Conservation (phyloP, 2,888 invertebrate species). For the Petrolisthes cinctipes region DNA sequence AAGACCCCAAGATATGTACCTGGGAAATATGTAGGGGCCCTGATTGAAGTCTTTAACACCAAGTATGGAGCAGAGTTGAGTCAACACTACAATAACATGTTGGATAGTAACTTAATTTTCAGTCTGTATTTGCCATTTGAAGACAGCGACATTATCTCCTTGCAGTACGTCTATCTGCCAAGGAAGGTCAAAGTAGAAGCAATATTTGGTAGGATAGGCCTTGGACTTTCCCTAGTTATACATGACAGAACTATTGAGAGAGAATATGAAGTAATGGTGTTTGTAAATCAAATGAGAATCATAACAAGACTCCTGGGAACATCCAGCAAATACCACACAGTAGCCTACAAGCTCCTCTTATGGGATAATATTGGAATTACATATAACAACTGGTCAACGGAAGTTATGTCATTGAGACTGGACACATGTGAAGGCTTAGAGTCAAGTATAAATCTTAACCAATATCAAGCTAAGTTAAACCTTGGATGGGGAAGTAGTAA, state of each 20-base stretch:
- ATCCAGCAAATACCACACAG: too few species aligned
- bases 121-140: slow-evolving; percentile 39
- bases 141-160: slow-evolving; percentile 34
- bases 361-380: too few species aligned
- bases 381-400: too few species aligned
- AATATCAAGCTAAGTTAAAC: too few species aligned
- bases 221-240: background rate
- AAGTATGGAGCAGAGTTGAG: slow-evolving; percentile 34
- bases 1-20: background rate
- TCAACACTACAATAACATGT: background rate
- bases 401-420: too few species aligned
- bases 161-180: background rate
- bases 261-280: background rate
- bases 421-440: too few species aligned
- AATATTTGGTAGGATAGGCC: slow-evolving; percentile 40
- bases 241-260: background rate
- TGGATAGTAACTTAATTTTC: background rate
- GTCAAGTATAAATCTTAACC: too few species aligned
- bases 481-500: slow-evolving; percentile 8
- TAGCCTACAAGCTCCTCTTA: too few species aligned
- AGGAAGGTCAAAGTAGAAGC: slow-evolving; percentile 5
- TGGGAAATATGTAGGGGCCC: background rate
- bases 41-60: slow-evolving; percentile 30
- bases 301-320: background rate
- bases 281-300: slow-evolving; percentile 33